Percentiles rank a stretch among this genome's conserved stretches.
These are phyloP conservation scores for Ichneumon xanthorius DNA, from an alignment of 2,888 invertebrate genomes.

Conservation along the genomic window DNA sequence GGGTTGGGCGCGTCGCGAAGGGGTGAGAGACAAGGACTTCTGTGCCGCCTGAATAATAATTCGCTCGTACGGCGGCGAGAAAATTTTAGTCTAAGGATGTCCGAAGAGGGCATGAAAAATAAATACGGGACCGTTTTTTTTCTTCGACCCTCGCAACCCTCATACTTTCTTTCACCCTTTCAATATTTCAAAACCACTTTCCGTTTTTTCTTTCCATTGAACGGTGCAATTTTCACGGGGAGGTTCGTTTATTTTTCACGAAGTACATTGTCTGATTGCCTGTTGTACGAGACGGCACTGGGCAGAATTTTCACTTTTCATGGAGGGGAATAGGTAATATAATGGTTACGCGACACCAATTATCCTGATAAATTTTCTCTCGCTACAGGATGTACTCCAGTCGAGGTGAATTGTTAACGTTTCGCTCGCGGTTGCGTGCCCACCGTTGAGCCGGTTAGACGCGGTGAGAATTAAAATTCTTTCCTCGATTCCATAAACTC, in stretches of 20 bases:
- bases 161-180: conserved; percentile 25
- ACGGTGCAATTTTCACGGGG: background rate
- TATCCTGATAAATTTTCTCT: background rate
- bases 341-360: background rate
- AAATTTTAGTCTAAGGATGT: conserved; percentile 48
- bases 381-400: background rate
- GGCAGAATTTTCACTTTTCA: conserved; percentile 13
- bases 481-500: conserved; percentile 55
- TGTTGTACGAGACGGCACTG: background rate
- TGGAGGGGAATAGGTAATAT: background rate
- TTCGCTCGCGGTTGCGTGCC: conserved; percentile 7
- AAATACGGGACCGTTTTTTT: conserved; percentile 34
- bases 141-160: background rate
- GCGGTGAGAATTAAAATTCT: conserved; percentile 64
- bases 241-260: conserved; percentile 4
- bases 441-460: conserved; percentile 14
- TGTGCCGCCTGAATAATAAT: conserved; percentile 66
- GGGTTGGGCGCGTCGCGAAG: background rate
- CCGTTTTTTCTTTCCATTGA: background rate
- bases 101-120: conserved; percentile 41
- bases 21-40: conserved; percentile 55
- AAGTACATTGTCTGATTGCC: background rate
- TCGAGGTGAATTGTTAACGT: background rate
- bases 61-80: conserved; percentile 37
- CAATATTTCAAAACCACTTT: conserved; percentile 62